Conservation (phyloP, 1,140 invertebrate genomes). For the Vollenhovia emeryi region DNA sequence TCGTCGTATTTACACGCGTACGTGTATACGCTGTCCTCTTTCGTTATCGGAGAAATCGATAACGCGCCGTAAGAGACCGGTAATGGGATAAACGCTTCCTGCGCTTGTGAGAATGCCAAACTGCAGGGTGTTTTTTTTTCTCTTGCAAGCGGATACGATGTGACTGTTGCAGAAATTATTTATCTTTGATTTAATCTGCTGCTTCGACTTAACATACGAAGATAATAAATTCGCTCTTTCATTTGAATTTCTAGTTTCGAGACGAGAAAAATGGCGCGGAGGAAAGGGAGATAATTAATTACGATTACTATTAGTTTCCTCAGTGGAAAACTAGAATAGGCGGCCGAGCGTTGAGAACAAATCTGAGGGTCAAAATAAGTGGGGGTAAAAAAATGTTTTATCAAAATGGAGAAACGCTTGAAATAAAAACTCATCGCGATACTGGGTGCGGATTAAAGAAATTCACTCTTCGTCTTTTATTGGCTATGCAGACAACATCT, state of each 20-base stretch:
- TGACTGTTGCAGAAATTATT: background rate
- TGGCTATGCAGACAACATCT: background rate
- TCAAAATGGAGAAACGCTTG: background rate
- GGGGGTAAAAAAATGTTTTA: background rate
- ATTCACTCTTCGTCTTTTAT: background rate
- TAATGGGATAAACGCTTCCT: slow-evolving; percentile 35
- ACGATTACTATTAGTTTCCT: background rate
- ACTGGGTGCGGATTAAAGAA: background rate
- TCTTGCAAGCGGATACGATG: background rate
- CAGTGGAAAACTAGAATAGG: background rate
- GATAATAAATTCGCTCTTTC: background rate
- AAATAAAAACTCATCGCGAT: background rate
- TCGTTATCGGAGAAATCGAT: slow-evolving; percentile 46
- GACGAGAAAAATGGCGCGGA: background rate
- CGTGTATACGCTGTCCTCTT: slow-evolving; percentile 25
- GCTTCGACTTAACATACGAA: background rate
- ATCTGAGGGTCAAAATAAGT: background rate
- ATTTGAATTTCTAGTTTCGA: background rate
- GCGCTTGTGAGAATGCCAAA: background rate
- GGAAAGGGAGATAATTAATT: background rate
- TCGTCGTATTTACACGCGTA: slow-evolving; percentile 39
- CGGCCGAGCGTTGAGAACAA: background rate
- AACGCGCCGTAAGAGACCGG: slow-evolving; percentile 2
- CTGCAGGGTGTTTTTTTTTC: background rate
- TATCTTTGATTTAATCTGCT: background rate